Percentiles rank a stretch among this genome's conserved stretches.
Conservation (phyloP, 1,140 invertebrate species). For the Oncopeltus fasciatus region DNA sequence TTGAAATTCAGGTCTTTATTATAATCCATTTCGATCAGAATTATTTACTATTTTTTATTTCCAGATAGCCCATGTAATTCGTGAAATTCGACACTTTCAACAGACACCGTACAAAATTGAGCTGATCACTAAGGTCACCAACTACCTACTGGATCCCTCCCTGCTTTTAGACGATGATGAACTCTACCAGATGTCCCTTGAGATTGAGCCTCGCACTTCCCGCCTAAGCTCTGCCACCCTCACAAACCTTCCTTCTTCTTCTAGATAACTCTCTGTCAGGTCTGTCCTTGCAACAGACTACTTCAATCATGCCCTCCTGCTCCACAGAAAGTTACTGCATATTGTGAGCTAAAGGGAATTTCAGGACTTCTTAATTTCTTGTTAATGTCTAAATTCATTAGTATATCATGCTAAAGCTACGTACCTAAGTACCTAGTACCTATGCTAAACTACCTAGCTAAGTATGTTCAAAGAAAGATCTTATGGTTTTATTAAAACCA, state of each 20-base stretch:
- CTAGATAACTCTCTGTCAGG: background rate
- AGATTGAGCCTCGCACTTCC: conserved; percentile 66
- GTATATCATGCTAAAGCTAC: too few relatives aligned
- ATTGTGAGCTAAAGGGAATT: too few relatives aligned
- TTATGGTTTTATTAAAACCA: too few relatives aligned
- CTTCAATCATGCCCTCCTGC: background rate
- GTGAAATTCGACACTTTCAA: conserved; percentile 83
- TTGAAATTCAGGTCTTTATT: too few relatives aligned
- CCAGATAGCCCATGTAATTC: conserved; percentile 83
- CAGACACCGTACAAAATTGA: conserved; percentile 87
- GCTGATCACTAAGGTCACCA: conserved; percentile 61
- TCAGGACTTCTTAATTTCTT: too few relatives aligned
- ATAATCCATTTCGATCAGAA: too few relatives aligned
- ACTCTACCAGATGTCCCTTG: conserved; percentile 65
- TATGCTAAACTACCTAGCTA: too few relatives aligned
- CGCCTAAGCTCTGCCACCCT: conserved; percentile 34
- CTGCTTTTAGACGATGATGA: conserved; percentile 67
- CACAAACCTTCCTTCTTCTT: conserved; percentile 18
- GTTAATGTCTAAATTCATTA: too few relatives aligned
- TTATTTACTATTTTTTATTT: conserved; percentile 29
- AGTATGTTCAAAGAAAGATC: too few relatives aligned
- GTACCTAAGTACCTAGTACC: too few relatives aligned
- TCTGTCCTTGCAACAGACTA: background rate
- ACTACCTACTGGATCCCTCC: conserved; percentile 66
- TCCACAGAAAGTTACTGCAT: background rate